Evolutionary conservation across 2,113 vertebrate species (phyloP), one percentile per base, ranked within the genome.

Genomic region (Albula glossodonta): DNA sequence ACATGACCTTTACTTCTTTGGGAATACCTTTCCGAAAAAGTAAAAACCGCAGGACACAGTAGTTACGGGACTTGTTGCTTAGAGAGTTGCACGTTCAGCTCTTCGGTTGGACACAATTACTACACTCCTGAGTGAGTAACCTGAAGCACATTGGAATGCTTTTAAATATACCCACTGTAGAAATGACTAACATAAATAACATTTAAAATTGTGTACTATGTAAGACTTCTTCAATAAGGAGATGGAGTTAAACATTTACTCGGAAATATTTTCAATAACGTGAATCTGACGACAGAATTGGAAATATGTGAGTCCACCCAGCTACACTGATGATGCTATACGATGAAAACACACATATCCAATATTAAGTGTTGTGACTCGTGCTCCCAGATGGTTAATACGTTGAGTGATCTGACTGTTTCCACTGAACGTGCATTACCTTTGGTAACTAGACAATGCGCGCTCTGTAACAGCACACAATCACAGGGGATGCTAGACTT

Each of bases 1-100:
- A 83, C 81, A 85, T 63, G 84, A 78, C 83, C 11, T 70, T 48
- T 79, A 12, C 8, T 79, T 48, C 78, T 48, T 49, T 79, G 70
- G 60, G 70, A 74, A 74, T 74, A 74, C 70, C 31, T 74, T n/a
- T 74, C 8, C 22, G 31, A 41, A 41, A 41, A 41, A 41, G 31
- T 41, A 41, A 41, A 41, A 41, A 41, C 31, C 31, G 31, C 70
- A 25, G 31, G n/a, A 74, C 70, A 74, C 70, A 74, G 8, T 74
- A 7, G 3, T 74, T 8, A 74, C 6, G 8, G n/a, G 70, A 74
- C 25, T 74, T 74, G 70, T 10, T 74, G 5, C 70, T 7, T 10
- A 74, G 53, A 74, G 10, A 7, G 70, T 74, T n/a, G 70, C 70
- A 74, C 31, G n/a, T 74, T 74, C 8, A 31, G 2, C 4, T 74